Base-by-base conservation (phyloP, 2,113 vertebrate genomes). In the Mustela lutreola region DNA sequence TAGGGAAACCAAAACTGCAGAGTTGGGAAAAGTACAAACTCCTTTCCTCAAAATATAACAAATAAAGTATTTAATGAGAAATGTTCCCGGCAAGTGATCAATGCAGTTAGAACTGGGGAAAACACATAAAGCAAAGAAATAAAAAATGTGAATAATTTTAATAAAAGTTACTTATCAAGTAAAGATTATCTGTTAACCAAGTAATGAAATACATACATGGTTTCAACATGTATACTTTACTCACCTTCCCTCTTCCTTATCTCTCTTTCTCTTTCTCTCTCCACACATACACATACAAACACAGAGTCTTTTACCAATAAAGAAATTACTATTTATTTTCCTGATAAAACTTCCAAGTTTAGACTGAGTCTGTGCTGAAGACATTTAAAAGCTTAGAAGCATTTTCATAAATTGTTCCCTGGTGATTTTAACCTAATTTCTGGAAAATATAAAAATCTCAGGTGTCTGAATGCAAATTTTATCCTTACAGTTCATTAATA, bases 381-480 rank as follows among this genome's bases (percentile, higher is more conserved):
- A 60, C 18, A 12, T 78, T 94, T 97, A 78, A 94, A 36, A 81
- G 18, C 33, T 92, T 86, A 39, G 48, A 86, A 97, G 4, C 21
- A 95, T 94, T 92, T 94, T 95, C 63, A 94, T 79, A 95, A 70
- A 63, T 85, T 16, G 2, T 96, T 95, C 53, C 21, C 70, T 67
- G 28, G 24, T 91, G 79, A 5, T n/a, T 95, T 87, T 96, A 91
- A 90, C 67, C 62, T 92, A 81, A 95, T 92, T 97, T 96, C 83
- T 95, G 58, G 33, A 89, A 97, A 86, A 26, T 96, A 71, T 86
- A 42, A 94, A 94, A 97, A 82, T 92, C 33, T 91, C 82, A 97
- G 79, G 65, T 73, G 60, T 76, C 36, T 82, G 39, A 95, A 89
- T 91, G 63, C 33, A 97, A 79, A 58, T 82, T 95, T 94, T 93